A percentile compares a stretch with the other conserved stretches of the same genome.
Evolutionary conservation across 1,140 invertebrate species (phyloP).

Genomic region (Oreohelix idahoensis): DNA sequence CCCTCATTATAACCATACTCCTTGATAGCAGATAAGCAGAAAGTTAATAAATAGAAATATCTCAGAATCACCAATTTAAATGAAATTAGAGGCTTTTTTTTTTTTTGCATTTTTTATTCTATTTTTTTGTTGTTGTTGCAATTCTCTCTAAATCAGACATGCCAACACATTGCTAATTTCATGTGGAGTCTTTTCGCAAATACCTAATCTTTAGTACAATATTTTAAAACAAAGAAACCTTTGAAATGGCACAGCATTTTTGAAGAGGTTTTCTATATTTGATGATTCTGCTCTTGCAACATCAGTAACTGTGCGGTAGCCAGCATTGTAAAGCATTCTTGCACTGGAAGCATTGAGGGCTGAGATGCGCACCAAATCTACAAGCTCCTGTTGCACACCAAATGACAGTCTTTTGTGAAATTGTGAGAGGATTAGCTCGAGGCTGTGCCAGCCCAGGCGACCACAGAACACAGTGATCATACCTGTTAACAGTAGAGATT

Average conservation of each 20-base stretch:
- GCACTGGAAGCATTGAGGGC: slow-evolving; percentile 89
- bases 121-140: no score
- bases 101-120: no score
- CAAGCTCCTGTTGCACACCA: slow-evolving; percentile 91
- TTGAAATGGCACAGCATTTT: slow-evolving; percentile 84
- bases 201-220: no score
- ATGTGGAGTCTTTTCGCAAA: no score
- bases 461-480: slow-evolving; percentile 94
- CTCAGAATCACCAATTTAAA: no score
- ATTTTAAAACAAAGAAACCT: slow-evolving; percentile 57
- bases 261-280: slow-evolving; percentile 83
- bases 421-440: slow-evolving; percentile 90
- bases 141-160: no score
- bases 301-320: slow-evolving; percentile 85
- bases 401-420: slow-evolving; percentile 95
- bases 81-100: no score
- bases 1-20: no score
- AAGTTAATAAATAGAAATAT: no score
- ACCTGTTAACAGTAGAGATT: slow-evolving; percentile 74
- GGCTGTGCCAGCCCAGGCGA: slow-evolving; percentile 91
- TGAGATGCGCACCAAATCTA: slow-evolving; percentile 90
- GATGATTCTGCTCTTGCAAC: slow-evolving; percentile 82
- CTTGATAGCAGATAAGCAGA: no score
- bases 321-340: slow-evolving; percentile 86
- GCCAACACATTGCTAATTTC: no score